These are phyloP conservation scores for Drosophila auraria DNA, from an alignment of 1,140 invertebrate genomes.

Conservation along the genomic window DNA sequence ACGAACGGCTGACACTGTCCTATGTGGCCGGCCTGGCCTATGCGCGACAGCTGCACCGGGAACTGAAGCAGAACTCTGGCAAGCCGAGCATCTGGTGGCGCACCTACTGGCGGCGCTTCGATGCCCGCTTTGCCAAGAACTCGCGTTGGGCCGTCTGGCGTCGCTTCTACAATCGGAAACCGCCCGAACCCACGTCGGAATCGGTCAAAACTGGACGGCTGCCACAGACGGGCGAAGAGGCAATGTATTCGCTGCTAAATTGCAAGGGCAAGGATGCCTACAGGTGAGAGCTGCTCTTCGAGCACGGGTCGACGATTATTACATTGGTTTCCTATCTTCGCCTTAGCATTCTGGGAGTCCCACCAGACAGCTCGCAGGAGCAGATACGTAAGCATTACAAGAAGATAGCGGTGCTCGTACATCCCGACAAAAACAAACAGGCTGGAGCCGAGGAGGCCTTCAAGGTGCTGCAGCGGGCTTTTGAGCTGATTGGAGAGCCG, in stretches of 20 bases:
- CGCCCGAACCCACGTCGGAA: conserved; percentile 62
- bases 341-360: conserved; percentile 94
- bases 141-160: conserved; percentile 83
- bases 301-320: not conserved
- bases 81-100: conserved; percentile 82
- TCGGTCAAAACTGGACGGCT: conserved; percentile 86
- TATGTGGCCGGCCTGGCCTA: conserved; percentile 65
- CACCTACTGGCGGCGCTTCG: conserved; percentile 76
- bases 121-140: conserved; percentile 77
- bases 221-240: conserved; percentile 96
- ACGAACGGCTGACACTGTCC: conserved; percentile 86
- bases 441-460: conserved; percentile 98
- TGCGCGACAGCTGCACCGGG: conserved; percentile 71
- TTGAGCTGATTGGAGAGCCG: conserved; percentile 97
- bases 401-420: conserved; percentile 95
- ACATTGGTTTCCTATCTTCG: not conserved
- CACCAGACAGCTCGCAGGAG: conserved; percentile 94
- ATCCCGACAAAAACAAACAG: conserved; percentile 97
- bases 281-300: conserved; percentile 86
- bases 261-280: conserved; percentile 98
- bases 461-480: conserved; percentile 97
- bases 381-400: conserved; percentile 98
- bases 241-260: conserved; percentile 95
- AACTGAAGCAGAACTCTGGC: conserved; percentile 80
- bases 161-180: conserved; percentile 76